A percentile compares a stretch with the other conserved stretches of the same genome.
These are phyloP conservation scores for Diachrysia chrysitis DNA, from an alignment of 2,888 invertebrate genomes.

Conservation along the genomic window DNA sequence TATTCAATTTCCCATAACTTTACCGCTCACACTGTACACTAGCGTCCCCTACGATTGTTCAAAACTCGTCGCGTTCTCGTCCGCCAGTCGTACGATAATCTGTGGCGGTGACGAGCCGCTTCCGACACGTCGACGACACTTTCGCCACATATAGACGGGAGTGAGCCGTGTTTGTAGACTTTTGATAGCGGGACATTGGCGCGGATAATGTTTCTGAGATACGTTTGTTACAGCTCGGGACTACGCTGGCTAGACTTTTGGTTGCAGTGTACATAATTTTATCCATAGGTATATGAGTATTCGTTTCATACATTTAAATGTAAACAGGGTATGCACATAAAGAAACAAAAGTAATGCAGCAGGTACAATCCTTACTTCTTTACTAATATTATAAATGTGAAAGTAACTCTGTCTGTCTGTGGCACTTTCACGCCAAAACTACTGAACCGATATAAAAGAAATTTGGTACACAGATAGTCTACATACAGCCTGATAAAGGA, in stretches of 20 bases:
- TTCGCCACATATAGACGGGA: conserved; percentile 57
- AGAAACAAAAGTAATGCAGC: too few relatives aligned
- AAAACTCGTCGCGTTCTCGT: conserved; percentile 57
- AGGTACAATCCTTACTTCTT: too few relatives aligned
- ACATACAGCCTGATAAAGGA: too few relatives aligned
- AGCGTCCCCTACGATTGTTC: conserved; percentile 46
- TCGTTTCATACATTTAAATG: background rate
- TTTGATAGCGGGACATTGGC: conserved; percentile 26
- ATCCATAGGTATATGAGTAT: background rate
- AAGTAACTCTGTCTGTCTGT: too few relatives aligned
- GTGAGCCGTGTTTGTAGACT: conserved; percentile 27
- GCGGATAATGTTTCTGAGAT: background rate
- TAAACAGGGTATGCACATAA: too few relatives aligned
- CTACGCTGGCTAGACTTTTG: background rate
- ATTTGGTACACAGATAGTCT: too few relatives aligned
- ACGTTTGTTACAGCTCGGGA: background rate
- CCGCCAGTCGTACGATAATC: conserved; percentile 66
- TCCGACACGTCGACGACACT: conserved; percentile 69
- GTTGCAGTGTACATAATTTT: background rate
- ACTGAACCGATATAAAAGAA: too few relatives aligned
- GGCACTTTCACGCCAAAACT: too few relatives aligned
- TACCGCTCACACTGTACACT: conserved; percentile 33
- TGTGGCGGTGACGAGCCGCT: conserved; percentile 59
- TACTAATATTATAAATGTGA: too few relatives aligned
- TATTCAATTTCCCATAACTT: conserved; percentile 38